Evolutionary conservation across 2,113 vertebrate genomes (phyloP).

Genomic region (Numenius arquata): DNA sequence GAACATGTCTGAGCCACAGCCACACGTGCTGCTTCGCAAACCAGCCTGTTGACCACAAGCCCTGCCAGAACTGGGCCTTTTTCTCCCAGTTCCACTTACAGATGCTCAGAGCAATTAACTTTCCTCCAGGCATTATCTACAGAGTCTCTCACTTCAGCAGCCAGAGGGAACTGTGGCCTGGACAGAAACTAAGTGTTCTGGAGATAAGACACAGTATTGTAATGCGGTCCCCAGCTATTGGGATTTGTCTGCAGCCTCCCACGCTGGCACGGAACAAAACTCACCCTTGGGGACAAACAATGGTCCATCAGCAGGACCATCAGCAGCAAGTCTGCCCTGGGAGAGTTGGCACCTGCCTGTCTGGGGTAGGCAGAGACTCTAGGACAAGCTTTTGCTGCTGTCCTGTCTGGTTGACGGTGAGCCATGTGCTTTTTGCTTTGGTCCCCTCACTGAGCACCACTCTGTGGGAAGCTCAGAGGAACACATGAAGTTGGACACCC

Average conservation of each 20-base stretch:
- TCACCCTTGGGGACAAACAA: not conserved
- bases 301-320: not conserved
- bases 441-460: not conserved
- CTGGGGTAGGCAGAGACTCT: not conserved
- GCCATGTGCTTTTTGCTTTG: not conserved
- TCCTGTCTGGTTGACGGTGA: not conserved
- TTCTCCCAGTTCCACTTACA: not conserved
- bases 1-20: not conserved
- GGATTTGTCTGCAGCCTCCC: not conserved
- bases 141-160: not conserved
- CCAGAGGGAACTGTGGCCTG: not conserved
- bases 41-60: not conserved
- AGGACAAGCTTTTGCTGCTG: not conserved
- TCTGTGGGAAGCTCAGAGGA: not conserved
- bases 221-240: not conserved
- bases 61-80: not conserved
- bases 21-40: not conserved
- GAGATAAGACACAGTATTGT: not conserved
- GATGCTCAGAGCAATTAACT: not conserved
- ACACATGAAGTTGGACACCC: not conserved
- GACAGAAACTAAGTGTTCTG: not conserved
- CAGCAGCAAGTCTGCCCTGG: not conserved
- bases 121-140: not conserved
- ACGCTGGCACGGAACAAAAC: not conserved
- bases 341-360: not conserved